Base-by-base conservation (phyloP, 2,888 invertebrate genomes). In the Catocala nupta region DNA sequence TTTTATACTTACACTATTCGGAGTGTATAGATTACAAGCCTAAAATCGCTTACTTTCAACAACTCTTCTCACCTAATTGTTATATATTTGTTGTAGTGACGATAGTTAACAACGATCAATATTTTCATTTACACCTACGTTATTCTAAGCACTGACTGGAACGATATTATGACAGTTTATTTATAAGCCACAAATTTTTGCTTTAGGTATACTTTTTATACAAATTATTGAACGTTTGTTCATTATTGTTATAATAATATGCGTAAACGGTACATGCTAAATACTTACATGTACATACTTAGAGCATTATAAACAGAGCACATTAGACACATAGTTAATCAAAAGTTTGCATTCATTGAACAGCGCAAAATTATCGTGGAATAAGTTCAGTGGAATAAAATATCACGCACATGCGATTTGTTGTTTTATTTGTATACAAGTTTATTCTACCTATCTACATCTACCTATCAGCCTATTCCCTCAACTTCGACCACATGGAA, bases 361-460 rank as follows among this genome's bases (percentile, higher is more conserved):
- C 85, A 88, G 86, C 87, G 91, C 89, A 88, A 90, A 86, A 85
- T 86, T 88, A 78, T 89, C 86, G 84, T 86, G 88, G 84, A 87
- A 87, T 87, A 89, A 89, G 89, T 92, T 91, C 90, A 89, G 85
- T 90, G 89, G 84, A 91, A 91, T 93, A 92, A 92, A 92, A 88
- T 91, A 90, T 92, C 90, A 92, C 92, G 93, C 93, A 93, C 93
- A 93, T 92, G 93, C 92, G 91, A 91, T 63, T 59, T 65, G 74
- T 84, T 84, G 88, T 91, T 92, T 91, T 77, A 89, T 90, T 92
- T 77, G 4, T 34, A 7, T 5, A 1, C 12, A 16, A 13, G 6
- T 42, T 12, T 25, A 45, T 60, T 25, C 66, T 62, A 44, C 45
- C 58, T 63, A 58, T 25, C 39, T 25, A 12, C n/a, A n/a, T n/a